These are phyloP conservation scores for Acanthurus tractus DNA, from an alignment of 2,797 vertebrate species.

Conservation along the genomic window DNA sequence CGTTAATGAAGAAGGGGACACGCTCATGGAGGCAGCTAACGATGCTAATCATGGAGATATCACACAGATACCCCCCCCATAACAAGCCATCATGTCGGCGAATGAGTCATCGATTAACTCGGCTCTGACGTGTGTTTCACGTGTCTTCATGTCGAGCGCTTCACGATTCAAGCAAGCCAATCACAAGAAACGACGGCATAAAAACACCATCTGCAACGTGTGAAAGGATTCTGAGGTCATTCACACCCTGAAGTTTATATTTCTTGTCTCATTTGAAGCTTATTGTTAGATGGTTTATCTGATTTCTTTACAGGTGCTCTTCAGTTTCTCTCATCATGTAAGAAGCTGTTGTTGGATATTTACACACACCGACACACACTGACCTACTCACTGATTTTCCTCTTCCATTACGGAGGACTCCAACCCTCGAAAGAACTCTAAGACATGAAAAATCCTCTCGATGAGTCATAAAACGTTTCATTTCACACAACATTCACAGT, in stretches of 20 bases:
- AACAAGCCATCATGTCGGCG: slow-evolving; percentile 50
- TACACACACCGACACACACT: background rate
- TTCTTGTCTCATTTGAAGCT: background rate
- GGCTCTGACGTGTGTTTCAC: slow-evolving; percentile 4
- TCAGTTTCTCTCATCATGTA: background rate
- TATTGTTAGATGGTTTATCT: background rate
- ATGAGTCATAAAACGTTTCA: background rate
- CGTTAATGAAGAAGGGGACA: slow-evolving; percentile 70
- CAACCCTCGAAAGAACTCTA: background rate
- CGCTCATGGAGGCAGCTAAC: slow-evolving; percentile 61
- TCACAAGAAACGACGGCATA: background rate
- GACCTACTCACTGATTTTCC: background rate
- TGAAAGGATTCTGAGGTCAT: background rate
- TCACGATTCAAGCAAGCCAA: background rate
- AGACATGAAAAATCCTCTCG: background rate
- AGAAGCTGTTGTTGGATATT: background rate
- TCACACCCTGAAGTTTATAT: background rate
- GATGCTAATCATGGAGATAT: slow-evolving; percentile 65
- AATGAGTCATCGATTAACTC: slow-evolving; percentile 43
- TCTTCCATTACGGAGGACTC: background rate
- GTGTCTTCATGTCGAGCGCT: background rate
- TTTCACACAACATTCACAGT: background rate
- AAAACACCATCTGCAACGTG: slow-evolving; percentile 19
- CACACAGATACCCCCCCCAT: slow-evolving; percentile 34
- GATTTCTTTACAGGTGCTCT: background rate